Evolutionary conservation across 2,113 vertebrate species (phyloP).

Genomic region (Motacilla alba): DNA sequence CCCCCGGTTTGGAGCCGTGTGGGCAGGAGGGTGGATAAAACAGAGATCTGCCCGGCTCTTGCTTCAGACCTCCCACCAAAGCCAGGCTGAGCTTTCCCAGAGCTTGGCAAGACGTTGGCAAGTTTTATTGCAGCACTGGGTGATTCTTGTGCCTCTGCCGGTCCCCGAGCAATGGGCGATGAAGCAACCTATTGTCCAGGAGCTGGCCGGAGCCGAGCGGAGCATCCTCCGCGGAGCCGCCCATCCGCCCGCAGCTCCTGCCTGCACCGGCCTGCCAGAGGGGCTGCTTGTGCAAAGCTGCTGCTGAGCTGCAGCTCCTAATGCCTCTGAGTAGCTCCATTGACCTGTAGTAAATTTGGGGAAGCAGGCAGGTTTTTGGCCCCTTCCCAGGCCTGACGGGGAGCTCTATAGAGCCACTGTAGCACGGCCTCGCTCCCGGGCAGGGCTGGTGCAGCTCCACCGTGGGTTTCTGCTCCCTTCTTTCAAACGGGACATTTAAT

Average conservation of each 20-base stretch:
- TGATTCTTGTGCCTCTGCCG: not conserved
- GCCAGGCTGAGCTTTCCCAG: not conserved
- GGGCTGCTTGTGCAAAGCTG: not conserved
- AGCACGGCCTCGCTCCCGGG: not conserved
- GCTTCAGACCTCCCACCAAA: slow-evolving; percentile 27
- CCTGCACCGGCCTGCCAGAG: not conserved
- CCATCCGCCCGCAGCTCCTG: not conserved
- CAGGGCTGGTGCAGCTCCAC: not conserved
- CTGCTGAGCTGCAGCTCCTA: not conserved
- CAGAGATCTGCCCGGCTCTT: not conserved
- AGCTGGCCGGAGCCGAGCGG: not conserved
- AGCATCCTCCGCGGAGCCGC: slow-evolving; percentile 20
- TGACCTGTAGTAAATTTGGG: not conserved
- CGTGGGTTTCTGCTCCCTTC: not conserved
- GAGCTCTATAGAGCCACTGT: slow-evolving; percentile 31
- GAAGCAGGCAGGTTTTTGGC: slow-evolving; percentile 27
- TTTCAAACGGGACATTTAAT: not conserved
- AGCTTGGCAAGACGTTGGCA: not conserved
- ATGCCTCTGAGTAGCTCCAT: not conserved
- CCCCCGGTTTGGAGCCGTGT: accelerated
- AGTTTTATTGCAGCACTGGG: not conserved
- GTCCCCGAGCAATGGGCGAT: not conserved
- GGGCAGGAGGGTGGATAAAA: not conserved
- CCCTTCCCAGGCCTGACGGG: not conserved
- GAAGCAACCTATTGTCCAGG: slow-evolving; percentile 49